phyloP scores from a whole-genome alignment of 2,888 invertebrate species.

The Fissipunctia ypsillon region DNA sequence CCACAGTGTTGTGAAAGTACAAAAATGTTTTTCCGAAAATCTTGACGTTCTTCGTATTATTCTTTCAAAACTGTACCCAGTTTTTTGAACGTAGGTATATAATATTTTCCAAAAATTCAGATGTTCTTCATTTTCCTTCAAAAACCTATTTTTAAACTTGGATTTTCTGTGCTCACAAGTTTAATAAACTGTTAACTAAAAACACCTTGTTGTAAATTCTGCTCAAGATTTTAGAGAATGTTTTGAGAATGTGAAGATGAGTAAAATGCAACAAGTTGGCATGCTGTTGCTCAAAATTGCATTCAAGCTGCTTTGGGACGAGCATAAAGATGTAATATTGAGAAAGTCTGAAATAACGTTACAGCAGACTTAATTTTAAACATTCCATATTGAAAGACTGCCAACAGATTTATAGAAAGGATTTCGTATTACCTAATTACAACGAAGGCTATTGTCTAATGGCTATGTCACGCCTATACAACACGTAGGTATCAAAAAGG shows the following conservation, averaged over 20 bases:
- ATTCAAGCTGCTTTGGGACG: background rate
- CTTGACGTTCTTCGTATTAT: background rate
- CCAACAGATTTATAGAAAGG: too few relatives aligned
- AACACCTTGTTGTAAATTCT: slow-evolving; percentile 19
- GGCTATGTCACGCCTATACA: too few relatives aligned
- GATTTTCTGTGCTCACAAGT: background rate
- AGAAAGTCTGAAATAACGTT: background rate
- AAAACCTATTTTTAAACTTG: background rate
- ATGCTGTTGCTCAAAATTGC: slow-evolving; percentile 27
- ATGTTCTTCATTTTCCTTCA: background rate
- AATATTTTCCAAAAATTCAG: background rate
- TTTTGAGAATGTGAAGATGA: slow-evolving; percentile 28
- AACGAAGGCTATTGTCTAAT: too few relatives aligned
- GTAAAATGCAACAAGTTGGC: slow-evolving; percentile 48
- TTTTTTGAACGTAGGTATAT: too few relatives aligned
- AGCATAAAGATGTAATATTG: background rate
- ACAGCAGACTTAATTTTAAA: background rate
- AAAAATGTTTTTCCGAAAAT: background rate
- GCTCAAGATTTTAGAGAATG: slow-evolving; percentile 20
- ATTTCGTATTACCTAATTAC: too few relatives aligned
- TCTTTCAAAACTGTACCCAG: background rate
- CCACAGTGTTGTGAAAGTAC: background rate
- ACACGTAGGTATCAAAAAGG: too few relatives aligned
- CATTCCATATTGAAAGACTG: background rate
- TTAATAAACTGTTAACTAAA: slow-evolving; percentile 16